Evolutionary conservation across 2,888 invertebrate species (phyloP).

Genomic region (Achlya flavicornis): DNA sequence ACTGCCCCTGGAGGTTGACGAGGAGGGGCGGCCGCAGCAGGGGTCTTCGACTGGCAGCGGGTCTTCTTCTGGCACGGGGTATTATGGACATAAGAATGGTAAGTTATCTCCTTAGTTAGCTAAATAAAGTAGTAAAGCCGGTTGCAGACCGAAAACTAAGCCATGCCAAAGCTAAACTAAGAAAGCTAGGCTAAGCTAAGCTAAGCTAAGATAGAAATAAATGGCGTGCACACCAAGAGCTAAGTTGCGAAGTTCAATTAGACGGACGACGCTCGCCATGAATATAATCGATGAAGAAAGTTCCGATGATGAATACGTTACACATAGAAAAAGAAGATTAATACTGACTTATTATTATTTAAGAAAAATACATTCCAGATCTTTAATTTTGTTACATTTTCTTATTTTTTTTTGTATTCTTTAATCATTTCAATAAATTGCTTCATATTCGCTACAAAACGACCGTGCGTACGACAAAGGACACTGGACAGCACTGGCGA

Average conservation of each 20-base stretch:
- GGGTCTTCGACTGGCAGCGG: constrained; percentile 78
- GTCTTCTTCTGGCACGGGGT: constrained; percentile 74
- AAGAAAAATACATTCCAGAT: no score
- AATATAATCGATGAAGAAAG: no score
- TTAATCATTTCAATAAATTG: no score
- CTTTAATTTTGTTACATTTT: no score
- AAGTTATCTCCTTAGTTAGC: constrained; percentile 31
- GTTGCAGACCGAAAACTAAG: constrained; percentile 19
- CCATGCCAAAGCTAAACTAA: constrained; percentile 13
- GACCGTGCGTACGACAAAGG: no score
- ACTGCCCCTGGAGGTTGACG: constrained; percentile 69
- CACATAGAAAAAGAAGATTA: no score
- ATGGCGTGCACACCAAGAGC: constrained; percentile 29
- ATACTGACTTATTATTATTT: no score
- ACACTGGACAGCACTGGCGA: no score
- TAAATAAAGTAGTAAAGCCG: not conserved
- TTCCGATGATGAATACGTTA: not conserved
- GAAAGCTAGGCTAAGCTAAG: constrained; percentile 15
- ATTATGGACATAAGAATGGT: constrained; percentile 78
- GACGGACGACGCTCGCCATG: constrained; percentile 18
- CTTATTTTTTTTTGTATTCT: no score
- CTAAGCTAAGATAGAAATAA: constrained; percentile 26
- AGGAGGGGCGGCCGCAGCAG: constrained; percentile 68
- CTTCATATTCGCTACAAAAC: no score
- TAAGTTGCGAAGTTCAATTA: constrained; percentile 28